phyloP scores from a whole-genome alignment of 2,888 invertebrate species.

The Cryptophagus acutangulus region DNA sequence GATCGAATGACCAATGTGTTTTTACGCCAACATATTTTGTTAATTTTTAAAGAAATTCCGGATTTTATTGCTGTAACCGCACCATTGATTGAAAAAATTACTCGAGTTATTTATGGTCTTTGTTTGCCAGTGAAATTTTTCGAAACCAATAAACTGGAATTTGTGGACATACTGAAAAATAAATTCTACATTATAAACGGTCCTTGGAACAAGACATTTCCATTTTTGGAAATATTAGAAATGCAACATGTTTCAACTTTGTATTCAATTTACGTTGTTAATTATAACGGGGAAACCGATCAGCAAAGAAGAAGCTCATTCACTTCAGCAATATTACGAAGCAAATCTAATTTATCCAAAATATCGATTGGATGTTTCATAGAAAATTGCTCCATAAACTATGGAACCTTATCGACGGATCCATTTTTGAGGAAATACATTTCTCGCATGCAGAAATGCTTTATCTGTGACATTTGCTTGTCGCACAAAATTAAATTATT shows the following conservation, averaged over 20 bases:
- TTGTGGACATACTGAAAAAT: conserved; percentile 34
- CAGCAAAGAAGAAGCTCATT: neutral
- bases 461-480: conserved; percentile 14
- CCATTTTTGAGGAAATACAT: conserved; percentile 32
- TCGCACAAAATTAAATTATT: conserved; percentile 30
- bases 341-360: conserved; percentile 1
- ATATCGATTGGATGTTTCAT: neutral
- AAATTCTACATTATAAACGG: conserved; percentile 37
- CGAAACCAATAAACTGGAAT: conserved; percentile 32
- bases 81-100: conserved; percentile 31
- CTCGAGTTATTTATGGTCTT: conserved; percentile 31
- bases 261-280: conserved; percentile 38
- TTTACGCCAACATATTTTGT: conserved; percentile 24
- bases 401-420: conserved; percentile 31
- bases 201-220: conserved; percentile 33
- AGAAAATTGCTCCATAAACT: conserved; percentile 21
- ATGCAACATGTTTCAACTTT: conserved; percentile 29
- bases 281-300: conserved; percentile 26
- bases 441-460: conserved; percentile 26
- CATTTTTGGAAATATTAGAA: conserved; percentile 39
- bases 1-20: conserved; percentile 30
- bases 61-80: conserved; percentile 13
- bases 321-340: neutral
- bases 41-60: conserved; percentile 25
- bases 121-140: conserved; percentile 39